Base-by-base conservation (phyloP, 2,113 vertebrate species). In the Lycaon pictus region DNA sequence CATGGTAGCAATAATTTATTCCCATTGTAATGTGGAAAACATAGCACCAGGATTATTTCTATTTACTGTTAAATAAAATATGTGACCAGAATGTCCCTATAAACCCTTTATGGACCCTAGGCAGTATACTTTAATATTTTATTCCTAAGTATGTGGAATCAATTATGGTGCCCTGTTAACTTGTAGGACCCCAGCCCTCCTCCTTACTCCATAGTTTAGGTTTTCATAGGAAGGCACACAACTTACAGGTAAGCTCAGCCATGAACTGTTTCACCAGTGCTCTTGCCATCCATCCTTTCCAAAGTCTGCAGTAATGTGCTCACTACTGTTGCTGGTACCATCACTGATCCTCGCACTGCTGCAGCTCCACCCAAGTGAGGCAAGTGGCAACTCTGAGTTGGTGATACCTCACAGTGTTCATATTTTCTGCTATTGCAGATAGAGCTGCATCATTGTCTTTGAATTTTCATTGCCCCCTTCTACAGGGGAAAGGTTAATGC, bases 311-410 rank as follows among this genome's bases (percentile, higher is more conserved):
- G 2, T 56, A 11, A 4, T 35, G 19, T 35, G 23, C 22, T 88
- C 53, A 60, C 11, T 29, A 56, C 6, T 7, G 25, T 69, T 35
- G 15, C 35, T 35, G 43, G 27, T 8, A 32, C 56, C 11, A 15
- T 51, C 27, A 15, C 4, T 7, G 29, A 6, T 29, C 20, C 29
- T 4, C 19, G 5, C 2, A 4, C 20, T 48, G 1, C 53, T 35
- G 62, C 12, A 79, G 15, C n/a, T 77, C 29, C 29, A 19, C 9
- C 20, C 15, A 29, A 51, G n/a, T 7, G 10, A 15, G 51, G 7
- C 5, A 23, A 48, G 1, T 11, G 2, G 7, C 2, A 16, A 7
- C 27, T 5, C 19, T 29, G 43, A 37, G 12, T 13, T 12, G 9
- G 19, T 20, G 16, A 8, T 53, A 22, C 11, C 19, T 35, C 19